Evolutionary conservation across 2,797 vertebrate genomes (phyloP), one percentile per base, ranked within the genome.

Genomic region (Pygocentrus nattereri): DNA sequence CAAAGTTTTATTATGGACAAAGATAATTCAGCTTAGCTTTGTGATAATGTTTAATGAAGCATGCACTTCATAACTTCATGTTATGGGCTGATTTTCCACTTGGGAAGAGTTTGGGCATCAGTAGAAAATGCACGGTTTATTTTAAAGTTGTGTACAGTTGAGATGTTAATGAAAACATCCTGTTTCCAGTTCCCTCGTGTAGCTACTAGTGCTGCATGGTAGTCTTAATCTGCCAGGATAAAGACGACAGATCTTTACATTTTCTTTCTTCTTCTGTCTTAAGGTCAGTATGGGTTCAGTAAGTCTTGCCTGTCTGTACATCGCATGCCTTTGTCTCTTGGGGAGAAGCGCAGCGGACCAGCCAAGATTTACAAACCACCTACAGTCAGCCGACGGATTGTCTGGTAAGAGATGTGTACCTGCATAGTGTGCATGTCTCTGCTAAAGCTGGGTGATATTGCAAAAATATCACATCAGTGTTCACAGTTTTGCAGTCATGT

Each of bases 291-390:
- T 87, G 86, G 79, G 74, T 41, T 25, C 62, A 41, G 1, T 78
- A 69, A 58, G 41, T 44, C 62, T 84, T 70, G 38, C 73, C 62
- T 84, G 13, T 38, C 2, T 89, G 74, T 84, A 52, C 78, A 67
- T 88, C 69, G 27, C 75, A 59, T 81, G 76, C 27, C 73, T 88
- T 41, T 85, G 72, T 62, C 74, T 86, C 67, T 52, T 84, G 61
- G 81, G 82, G 65, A 70, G 65, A 64, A 78, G 81, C 76, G 47
- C 31, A 56, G 83, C 88, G 72, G 85, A 85, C 18, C 73, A 79
- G 38, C 41, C 74, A 61, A 70, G 27, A 38, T 11, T 80, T 18
- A 70, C 56, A 82, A 74, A 78, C 59, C 79, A 82, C 41, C 47
- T 78, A 56, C 81, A 54, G 62, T 25, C 73, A 41, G 15, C 38